Percentiles rank a stretch among this genome's conserved stretches.
phyloP scores from a whole-genome alignment of 2,888 invertebrate species.

The Ephialtes manifestator region DNA sequence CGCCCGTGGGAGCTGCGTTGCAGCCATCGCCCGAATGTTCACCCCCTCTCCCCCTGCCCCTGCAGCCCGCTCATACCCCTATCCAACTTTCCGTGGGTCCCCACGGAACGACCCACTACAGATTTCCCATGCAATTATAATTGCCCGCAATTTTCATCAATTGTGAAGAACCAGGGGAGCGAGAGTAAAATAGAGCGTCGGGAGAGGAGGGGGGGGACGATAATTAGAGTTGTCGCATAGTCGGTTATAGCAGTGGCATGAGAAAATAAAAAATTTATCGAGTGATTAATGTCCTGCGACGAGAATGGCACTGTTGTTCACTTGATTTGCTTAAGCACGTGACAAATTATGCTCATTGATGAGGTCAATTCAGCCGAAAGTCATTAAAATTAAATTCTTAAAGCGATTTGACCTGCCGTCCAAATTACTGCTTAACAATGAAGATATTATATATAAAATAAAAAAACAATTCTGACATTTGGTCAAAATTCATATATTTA shows the following conservation, averaged over 20 bases:
- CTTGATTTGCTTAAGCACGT: neutral
- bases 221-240: conserved; percentile 45
- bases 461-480: neutral
- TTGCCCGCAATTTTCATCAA: conserved; percentile 65
- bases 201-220: conserved; percentile 11
- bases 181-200: conserved; percentile 13
- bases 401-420: neutral
- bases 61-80: neutral
- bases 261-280: conserved; percentile 21
- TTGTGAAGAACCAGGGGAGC: conserved; percentile 55
- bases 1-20: conserved; percentile 42
- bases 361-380: neutral
- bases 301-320: neutral
- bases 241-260: neutral
- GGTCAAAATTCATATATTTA: neutral
- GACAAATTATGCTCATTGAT: conserved; percentile 3
- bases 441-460: neutral
- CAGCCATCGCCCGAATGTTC: conserved; percentile 42
- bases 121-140: conserved; percentile 66
- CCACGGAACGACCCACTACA: conserved; percentile 47
- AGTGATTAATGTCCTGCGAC: conserved; percentile 19
- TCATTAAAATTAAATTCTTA: conserved; percentile 2
- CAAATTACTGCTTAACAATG: neutral
- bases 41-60: too few species aligned
- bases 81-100: conserved; percentile 47